These are phyloP conservation scores for Ictidomys tridecemlineatus DNA, from an alignment of 2,113 vertebrate species.

Conservation along the genomic window DNA sequence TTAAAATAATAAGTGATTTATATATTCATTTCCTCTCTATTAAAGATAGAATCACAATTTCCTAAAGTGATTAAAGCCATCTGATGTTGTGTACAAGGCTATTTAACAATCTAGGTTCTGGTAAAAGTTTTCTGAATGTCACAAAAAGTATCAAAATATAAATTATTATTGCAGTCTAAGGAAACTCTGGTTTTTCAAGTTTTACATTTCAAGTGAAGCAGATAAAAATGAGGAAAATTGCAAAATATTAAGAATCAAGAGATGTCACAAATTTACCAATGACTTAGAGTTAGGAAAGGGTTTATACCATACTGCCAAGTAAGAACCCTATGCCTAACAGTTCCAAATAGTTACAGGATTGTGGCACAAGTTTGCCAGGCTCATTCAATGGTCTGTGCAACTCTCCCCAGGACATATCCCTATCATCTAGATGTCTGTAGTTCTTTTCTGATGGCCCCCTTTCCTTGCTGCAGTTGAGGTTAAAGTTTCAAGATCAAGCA, in stretches of 20 bases:
- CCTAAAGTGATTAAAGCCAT: background rate
- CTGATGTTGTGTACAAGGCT: background rate
- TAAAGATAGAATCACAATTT: background rate
- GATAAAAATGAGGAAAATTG: background rate
- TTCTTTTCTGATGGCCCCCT: background rate
- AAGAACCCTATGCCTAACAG: background rate
- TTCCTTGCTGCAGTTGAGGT: background rate
- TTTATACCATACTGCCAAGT: background rate
- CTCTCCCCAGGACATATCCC: background rate
- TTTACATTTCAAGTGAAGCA: background rate
- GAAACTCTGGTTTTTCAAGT: background rate
- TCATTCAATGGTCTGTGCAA: rapidly evolving
- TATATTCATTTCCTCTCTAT: background rate
- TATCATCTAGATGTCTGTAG: background rate
- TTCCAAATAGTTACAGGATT: background rate
- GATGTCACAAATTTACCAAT: background rate
- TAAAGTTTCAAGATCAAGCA: background rate
- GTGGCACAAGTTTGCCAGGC: background rate
- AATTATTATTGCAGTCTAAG: background rate
- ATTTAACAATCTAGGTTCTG: background rate
- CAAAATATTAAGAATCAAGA: background rate
- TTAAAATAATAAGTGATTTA: background rate
- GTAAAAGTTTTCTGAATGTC: background rate
- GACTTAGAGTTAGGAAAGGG: background rate
- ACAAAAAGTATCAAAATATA: background rate